A percentile compares a stretch with the other conserved stretches of the same genome.
phyloP scores from a whole-genome alignment of 37 sponge, comb jelly and placozoan species.

The Dysidea cf. avara region DNA sequence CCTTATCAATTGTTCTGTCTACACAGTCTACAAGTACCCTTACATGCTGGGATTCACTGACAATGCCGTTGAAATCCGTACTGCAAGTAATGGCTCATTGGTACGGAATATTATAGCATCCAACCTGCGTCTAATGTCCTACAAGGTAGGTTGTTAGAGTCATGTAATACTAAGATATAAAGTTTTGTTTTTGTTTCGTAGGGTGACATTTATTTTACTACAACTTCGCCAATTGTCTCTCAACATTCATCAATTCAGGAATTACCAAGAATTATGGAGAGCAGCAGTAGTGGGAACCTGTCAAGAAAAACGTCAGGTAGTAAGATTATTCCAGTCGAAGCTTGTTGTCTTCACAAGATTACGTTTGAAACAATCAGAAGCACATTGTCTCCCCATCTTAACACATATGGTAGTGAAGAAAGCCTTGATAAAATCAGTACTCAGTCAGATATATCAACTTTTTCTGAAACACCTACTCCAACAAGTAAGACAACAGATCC shows the following conservation, averaged over 20 bases:
- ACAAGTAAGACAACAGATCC: too few relatives aligned
- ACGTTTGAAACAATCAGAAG: too few relatives aligned
- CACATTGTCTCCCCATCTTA: too few relatives aligned
- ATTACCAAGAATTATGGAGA: too few relatives aligned
- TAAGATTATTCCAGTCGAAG: too few relatives aligned
- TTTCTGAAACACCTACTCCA: too few relatives aligned
- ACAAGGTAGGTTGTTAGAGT: conserved; percentile 43
- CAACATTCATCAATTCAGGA: background rate
- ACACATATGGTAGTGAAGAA: too few relatives aligned
- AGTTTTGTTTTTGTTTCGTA: background rate
- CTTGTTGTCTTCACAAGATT: too few relatives aligned
- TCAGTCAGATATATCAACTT: too few relatives aligned
- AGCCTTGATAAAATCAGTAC: too few relatives aligned
- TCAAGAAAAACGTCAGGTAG: too few relatives aligned
- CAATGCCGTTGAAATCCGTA: conserved; percentile 62
- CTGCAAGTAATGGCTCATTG: conserved; percentile 73
- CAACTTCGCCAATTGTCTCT: conserved; percentile 3
- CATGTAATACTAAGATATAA: background rate
- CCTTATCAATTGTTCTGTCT: background rate
- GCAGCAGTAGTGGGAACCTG: too few relatives aligned
- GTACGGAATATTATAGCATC: conserved; percentile 67
- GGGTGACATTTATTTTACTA: background rate
- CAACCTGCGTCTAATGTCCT: conserved; percentile 60
- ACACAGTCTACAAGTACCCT: conserved; percentile 45
- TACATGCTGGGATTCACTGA: conserved; percentile 73